These are phyloP conservation scores for Arbacia lixula DNA, from an alignment of 53 echinoderm and acorn worm genomes.

Conservation along the genomic window DNA sequence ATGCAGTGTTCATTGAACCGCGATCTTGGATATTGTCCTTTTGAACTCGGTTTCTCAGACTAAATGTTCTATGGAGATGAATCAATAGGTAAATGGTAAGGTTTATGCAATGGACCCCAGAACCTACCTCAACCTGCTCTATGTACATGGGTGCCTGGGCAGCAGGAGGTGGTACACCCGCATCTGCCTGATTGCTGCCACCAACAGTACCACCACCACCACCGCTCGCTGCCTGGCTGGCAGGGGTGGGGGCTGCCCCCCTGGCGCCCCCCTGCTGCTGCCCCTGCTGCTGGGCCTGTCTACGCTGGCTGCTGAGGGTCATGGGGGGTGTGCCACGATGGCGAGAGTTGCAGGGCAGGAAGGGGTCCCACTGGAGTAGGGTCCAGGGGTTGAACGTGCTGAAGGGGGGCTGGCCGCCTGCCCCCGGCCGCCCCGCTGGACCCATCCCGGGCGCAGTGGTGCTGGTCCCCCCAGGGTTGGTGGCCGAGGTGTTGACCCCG, in stretches of 20 bases:
- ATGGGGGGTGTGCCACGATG: conserved; percentile 67
- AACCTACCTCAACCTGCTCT: too few relatives aligned
- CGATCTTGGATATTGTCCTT: too few relatives aligned
- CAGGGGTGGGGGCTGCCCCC: not conserved
- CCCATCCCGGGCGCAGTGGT: conserved; percentile 3
- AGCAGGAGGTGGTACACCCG: too few relatives aligned
- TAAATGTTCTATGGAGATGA: too few relatives aligned
- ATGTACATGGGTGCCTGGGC: too few relatives aligned
- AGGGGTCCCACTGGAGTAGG: conserved; percentile 81
- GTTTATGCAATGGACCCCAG: too few relatives aligned
- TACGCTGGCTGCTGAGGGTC: not conserved
- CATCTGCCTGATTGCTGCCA: too few relatives aligned
- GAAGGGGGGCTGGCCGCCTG: conserved; percentile 50
- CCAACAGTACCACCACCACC: too few relatives aligned
- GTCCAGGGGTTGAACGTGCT: conserved; percentile 69
- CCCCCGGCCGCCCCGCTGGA: conserved; percentile 9
- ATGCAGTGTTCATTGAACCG: too few relatives aligned
- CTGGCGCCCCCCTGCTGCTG: conserved; percentile 43
- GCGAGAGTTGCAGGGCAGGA: conserved; percentile 88
- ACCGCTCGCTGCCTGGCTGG: not conserved
- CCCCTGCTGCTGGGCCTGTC: not conserved
- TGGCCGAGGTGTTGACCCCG: conserved; percentile 13
- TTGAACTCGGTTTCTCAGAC: too few relatives aligned
- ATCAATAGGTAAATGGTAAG: too few relatives aligned
- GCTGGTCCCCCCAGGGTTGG: not conserved